Conservation (phyloP, 2,113 vertebrate genomes). For the Coregonus clupeaformis region DNA sequence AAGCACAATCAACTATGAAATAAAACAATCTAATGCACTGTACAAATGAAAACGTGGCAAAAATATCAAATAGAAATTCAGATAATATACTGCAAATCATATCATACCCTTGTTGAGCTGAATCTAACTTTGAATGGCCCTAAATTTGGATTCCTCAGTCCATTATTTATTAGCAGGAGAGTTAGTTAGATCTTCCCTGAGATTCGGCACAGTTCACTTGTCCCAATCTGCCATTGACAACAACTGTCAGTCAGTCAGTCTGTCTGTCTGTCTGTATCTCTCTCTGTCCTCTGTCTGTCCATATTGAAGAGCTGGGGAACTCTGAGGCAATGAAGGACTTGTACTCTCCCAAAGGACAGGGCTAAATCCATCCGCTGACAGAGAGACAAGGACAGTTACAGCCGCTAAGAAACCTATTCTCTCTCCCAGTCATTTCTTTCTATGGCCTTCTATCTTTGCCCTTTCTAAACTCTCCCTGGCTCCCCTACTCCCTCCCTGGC, state of each 20-base stretch:
- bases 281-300: not conserved
- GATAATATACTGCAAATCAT: not conserved
- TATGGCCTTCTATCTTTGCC: not conserved
- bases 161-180: too few relatives aligned
- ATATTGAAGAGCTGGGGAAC: slow-evolving; percentile 1
- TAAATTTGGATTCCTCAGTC: too few relatives aligned
- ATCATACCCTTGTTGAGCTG: not conserved
- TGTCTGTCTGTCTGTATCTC: too few relatives aligned
- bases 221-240: too few relatives aligned
- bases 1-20: not conserved
- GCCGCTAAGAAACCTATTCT: not conserved
- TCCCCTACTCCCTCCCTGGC: not conserved
- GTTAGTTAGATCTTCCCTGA: too few relatives aligned
- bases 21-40: not conserved
- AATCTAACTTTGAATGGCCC: too few relatives aligned
- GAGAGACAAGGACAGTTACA: slow-evolving; percentile 3
- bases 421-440: not conserved
- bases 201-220: too few relatives aligned
- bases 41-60: too few relatives aligned
- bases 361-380: slow-evolving; percentile 37
- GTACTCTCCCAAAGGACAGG: slow-evolving; percentile 30
- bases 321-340: not conserved
- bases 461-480: not conserved
- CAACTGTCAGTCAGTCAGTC: not conserved
- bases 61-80: not conserved